Percentiles rank a stretch among this genome's conserved stretches.
phyloP scores from a whole-genome alignment of 2,888 invertebrate species.

The Drosophila anomalipes region DNA sequence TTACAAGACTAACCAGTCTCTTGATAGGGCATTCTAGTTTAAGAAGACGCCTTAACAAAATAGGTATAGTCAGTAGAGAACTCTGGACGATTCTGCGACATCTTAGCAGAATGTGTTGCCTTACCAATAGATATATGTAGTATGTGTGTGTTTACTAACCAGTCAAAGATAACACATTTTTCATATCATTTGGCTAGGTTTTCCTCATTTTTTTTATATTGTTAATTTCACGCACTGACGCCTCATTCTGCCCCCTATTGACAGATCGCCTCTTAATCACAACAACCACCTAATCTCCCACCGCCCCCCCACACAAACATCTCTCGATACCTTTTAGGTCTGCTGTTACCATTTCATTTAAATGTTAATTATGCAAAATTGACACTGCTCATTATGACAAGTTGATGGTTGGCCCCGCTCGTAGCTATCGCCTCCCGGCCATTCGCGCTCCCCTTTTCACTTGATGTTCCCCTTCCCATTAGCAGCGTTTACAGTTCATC shows the following conservation, averaged over 20 bases:
- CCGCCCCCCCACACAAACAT: background rate
- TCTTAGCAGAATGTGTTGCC: background rate
- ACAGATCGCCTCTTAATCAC: background rate
- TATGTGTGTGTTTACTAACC: background rate
- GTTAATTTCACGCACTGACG: conserved; percentile 58
- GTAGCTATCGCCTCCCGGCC: background rate
- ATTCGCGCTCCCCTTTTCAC: background rate
- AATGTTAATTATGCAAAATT: conserved; percentile 76
- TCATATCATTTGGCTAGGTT: background rate
- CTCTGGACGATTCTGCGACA: background rate
- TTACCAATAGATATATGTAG: background rate
- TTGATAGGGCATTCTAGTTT: background rate
- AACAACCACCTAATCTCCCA: background rate
- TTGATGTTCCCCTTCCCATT: background rate
- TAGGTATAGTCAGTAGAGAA: background rate
- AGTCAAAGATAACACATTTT: background rate
- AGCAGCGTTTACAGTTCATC: conserved; percentile 15
- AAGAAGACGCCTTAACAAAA: too few relatives aligned
- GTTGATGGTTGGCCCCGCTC: conserved; percentile 42
- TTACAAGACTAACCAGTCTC: background rate
- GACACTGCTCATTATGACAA: conserved; percentile 76
- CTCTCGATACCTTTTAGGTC: background rate
- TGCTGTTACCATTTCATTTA: conserved; percentile 63
- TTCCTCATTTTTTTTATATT: background rate
- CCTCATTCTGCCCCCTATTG: conserved; percentile 21